These are phyloP conservation scores for Apodemia mormo DNA, from an alignment of 2,888 invertebrate species.

Conservation along the genomic window DNA sequence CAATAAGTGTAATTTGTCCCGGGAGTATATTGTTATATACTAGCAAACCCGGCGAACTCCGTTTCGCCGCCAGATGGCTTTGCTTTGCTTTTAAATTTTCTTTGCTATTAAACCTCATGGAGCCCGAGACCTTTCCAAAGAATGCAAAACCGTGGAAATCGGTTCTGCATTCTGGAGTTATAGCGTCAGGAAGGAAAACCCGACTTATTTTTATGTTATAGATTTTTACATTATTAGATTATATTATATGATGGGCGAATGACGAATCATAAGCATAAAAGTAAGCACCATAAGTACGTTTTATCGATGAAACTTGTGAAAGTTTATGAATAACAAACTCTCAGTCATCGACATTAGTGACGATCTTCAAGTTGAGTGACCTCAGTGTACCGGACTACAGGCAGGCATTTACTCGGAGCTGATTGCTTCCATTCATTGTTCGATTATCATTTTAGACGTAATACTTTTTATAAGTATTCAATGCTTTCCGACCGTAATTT, in stretches of 20 bases:
- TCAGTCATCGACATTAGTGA: slow-evolving; percentile 48
- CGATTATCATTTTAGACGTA: slow-evolving; percentile 34
- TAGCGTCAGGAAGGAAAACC: too few species aligned
- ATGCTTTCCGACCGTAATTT: background rate
- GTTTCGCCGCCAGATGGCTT: too few species aligned
- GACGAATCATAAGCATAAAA: slow-evolving; percentile 18
- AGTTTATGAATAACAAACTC: slow-evolving; percentile 46
- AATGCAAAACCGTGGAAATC: too few species aligned
- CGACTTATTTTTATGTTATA: too few species aligned
- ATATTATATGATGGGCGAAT: slow-evolving; percentile 4
- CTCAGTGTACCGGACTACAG: slow-evolving; percentile 39
- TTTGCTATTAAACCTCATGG: too few species aligned
- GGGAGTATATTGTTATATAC: too few species aligned
- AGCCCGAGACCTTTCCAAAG: too few species aligned
- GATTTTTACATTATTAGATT: too few species aligned
- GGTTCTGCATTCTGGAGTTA: too few species aligned
- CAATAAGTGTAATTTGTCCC: too few species aligned
- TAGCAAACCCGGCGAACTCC: too few species aligned
- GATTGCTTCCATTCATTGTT: slow-evolving; percentile 45
- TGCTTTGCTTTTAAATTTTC: too few species aligned
- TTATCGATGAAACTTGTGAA: slow-evolving; percentile 40
- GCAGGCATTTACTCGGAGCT: slow-evolving; percentile 45
- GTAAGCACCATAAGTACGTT: slow-evolving; percentile 29
- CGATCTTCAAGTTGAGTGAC: slow-evolving; percentile 52
- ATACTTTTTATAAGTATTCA: slow-evolving; percentile 20